phyloP scores from a whole-genome alignment of 2,797 vertebrate species.

The Anolis apletophallus region DNA sequence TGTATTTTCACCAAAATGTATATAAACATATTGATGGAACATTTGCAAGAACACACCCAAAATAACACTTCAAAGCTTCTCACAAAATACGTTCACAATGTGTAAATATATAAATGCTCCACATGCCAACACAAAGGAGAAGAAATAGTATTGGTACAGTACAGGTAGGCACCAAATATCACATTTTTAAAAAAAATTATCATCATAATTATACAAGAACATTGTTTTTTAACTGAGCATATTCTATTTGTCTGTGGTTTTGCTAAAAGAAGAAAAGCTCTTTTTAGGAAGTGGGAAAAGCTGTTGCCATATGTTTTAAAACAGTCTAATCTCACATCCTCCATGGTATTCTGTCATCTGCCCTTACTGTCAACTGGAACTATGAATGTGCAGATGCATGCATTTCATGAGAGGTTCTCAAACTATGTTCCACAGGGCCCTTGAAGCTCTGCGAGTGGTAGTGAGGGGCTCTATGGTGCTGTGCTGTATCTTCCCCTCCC shows the following conservation, averaged over 20 bases:
- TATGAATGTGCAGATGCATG: not conserved
- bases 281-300: conserved; percentile 49
- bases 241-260: not conserved
- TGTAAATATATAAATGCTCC: not conserved
- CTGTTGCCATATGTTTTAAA: conserved; percentile 16
- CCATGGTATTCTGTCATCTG: conserved; percentile 40
- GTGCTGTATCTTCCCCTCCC: too few relatives aligned
- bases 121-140: not conserved
- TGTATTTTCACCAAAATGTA: not conserved
- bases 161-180: not conserved
- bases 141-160: not conserved
- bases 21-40: not conserved
- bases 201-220: not conserved
- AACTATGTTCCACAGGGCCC: too few relatives aligned
- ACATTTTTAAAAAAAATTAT: not conserved
- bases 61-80: not conserved
- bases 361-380: not conserved
- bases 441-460: too few relatives aligned
- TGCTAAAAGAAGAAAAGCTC: conserved; percentile 39
- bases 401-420: conserved; percentile 4
- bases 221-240: not conserved
- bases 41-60: not conserved
- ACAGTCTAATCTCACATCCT: conserved; percentile 34
- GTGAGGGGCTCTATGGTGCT: too few relatives aligned
- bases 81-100: not conserved